Conservation (phyloP, 2,797 vertebrate genomes). For the Gambelia wislizenii region DNA sequence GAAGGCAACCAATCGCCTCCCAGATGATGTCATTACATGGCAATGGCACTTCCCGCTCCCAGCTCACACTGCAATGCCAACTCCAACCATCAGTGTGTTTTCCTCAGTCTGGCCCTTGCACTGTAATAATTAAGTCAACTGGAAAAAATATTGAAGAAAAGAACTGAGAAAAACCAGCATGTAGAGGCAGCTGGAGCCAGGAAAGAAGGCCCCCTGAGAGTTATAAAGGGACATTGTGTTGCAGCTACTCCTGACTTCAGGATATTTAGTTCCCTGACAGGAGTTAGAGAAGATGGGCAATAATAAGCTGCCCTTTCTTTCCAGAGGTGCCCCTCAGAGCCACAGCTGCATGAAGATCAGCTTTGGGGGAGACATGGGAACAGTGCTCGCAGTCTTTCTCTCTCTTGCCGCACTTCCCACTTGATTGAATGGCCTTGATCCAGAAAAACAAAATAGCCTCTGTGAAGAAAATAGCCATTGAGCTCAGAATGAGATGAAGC, state of each 20-base stretch:
- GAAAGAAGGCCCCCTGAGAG: slow-evolving; percentile 68
- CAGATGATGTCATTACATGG: slow-evolving; percentile 68
- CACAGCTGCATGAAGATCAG: slow-evolving; percentile 75
- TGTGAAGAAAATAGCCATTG: slow-evolving; percentile 55
- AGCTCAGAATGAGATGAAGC: slow-evolving; percentile 58
- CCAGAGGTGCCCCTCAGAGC: slow-evolving; percentile 71
- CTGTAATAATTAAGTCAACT: slow-evolving; percentile 79
- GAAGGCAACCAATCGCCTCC: slow-evolving; percentile 55
- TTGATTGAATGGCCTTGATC: slow-evolving; percentile 44
- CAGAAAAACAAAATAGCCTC: slow-evolving; percentile 60
- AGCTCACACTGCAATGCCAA: slow-evolving; percentile 56
- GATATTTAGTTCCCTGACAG: slow-evolving; percentile 71
- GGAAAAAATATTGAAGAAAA: slow-evolving; percentile 77
- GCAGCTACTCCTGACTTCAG: slow-evolving; percentile 59
- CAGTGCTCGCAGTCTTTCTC: slow-evolving; percentile 60
- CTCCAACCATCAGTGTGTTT: slow-evolving; percentile 64
- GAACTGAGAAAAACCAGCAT: slow-evolving; percentile 71
- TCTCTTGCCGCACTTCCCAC: slow-evolving; percentile 53
- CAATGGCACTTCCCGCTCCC: slow-evolving; percentile 60
- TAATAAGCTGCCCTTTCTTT: slow-evolving; percentile 70
- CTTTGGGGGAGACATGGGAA: slow-evolving; percentile 52
- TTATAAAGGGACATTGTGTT: slow-evolving; percentile 79
- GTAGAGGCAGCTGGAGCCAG: slow-evolving; percentile 76
- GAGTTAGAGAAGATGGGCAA: slow-evolving; percentile 71
- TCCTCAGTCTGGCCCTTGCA: slow-evolving; percentile 66